Percentiles rank a stretch among this genome's conserved stretches.
Conservation (phyloP, 1,140 invertebrate genomes). For the Adoxophyes honmai region DNA sequence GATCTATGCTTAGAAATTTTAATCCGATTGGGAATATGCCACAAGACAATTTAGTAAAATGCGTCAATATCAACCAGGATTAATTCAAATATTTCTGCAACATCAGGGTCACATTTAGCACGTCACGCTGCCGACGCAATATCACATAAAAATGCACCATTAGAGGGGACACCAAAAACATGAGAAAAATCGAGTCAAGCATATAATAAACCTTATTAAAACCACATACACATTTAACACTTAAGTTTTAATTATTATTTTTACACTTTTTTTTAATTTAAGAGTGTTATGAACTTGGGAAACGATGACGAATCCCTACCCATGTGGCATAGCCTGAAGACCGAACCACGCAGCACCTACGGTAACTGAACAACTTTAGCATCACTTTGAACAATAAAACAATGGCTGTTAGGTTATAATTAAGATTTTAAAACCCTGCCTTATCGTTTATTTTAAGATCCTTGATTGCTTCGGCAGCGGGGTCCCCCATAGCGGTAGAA, state of each 20-base stretch:
- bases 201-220: too few species aligned
- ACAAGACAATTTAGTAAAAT: too few species aligned
- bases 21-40: too few species aligned
- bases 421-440: slow-evolving; percentile 79
- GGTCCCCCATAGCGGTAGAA: slow-evolving; percentile 70
- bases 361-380: slow-evolving; percentile 76
- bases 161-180: too few species aligned
- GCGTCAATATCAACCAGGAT: too few species aligned
- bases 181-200: too few species aligned
- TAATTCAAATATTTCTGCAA: slow-evolving; percentile 16
- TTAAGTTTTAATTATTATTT: too few species aligned
- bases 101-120: too few species aligned
- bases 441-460: slow-evolving; percentile 81
- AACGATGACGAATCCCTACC: slow-evolving; percentile 74
- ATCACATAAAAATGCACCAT: too few species aligned
- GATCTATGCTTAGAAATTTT: too few species aligned
- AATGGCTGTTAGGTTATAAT: slow-evolving; percentile 48
- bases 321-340: slow-evolving; percentile 77
- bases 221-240: too few species aligned
- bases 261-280: neutral
- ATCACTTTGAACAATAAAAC: slow-evolving; percentile 49
- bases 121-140: too few species aligned
- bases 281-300: neutral
- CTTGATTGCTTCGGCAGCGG: slow-evolving; percentile 76
- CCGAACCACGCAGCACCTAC: slow-evolving; percentile 70